Conservation (phyloP, 1,140 invertebrate genomes). For the Drosophila suzukii region DNA sequence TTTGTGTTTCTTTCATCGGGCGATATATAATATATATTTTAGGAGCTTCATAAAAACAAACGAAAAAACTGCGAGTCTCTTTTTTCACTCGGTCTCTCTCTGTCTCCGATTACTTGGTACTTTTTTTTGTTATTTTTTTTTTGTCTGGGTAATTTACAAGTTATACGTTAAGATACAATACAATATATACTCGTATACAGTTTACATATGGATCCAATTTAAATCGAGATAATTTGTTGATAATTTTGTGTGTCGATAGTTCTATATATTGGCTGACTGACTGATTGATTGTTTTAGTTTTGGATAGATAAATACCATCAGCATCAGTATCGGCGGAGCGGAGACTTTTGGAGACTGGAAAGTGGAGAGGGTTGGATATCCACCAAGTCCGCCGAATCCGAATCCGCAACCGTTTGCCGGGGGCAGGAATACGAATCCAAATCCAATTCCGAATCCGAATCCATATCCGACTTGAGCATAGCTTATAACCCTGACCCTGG, state of each 20-base stretch:
- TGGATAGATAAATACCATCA: slow-evolving; percentile 84
- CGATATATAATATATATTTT: slow-evolving; percentile 32
- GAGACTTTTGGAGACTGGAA: slow-evolving; percentile 37
- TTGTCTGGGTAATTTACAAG: slow-evolving; percentile 38
- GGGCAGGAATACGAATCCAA: slow-evolving; percentile 47
- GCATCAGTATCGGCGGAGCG: slow-evolving; percentile 61
- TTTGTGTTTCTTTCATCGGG: slow-evolving; percentile 29
- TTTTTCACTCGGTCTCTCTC: slow-evolving; percentile 65
- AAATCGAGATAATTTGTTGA: slow-evolving; percentile 78
- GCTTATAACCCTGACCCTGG: slow-evolving; percentile 53
- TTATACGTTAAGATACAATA: slow-evolving; percentile 59
- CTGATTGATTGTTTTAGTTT: slow-evolving; percentile 71
- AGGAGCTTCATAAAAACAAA: slow-evolving; percentile 70
- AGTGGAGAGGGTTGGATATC: slow-evolving; percentile 23
- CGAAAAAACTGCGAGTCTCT: slow-evolving; percentile 77
- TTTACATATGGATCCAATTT: slow-evolving; percentile 68
- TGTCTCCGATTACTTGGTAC: slow-evolving; percentile 59
- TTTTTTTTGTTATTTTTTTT: slow-evolving; percentile 34
- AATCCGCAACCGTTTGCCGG: slow-evolving; percentile 48
- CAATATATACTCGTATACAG: slow-evolving; percentile 61
- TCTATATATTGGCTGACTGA: slow-evolving; percentile 63
- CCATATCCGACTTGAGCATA: slow-evolving; percentile 70
- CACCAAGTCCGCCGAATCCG: slow-evolving; percentile 33
- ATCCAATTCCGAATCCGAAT: slow-evolving; percentile 41
- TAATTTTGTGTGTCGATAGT: slow-evolving; percentile 80